Conservation (phyloP, 2,113 vertebrate genomes). For the Notarius quadriscutis region DNA sequence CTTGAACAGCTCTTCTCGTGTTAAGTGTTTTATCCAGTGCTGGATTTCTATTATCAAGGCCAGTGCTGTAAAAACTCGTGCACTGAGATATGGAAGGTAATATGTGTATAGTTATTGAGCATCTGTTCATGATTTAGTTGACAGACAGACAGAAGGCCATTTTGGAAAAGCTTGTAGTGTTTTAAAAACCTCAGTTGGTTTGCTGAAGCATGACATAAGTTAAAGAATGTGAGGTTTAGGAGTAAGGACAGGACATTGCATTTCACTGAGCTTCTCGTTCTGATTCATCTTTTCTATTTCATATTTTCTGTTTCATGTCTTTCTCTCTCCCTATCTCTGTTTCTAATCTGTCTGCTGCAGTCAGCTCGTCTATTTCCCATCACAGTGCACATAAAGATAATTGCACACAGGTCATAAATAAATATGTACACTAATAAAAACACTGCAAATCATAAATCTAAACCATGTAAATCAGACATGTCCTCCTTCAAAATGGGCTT, state of each 20-base stretch:
- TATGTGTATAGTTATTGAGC: background rate
- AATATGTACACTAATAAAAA: background rate
- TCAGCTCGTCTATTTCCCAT: background rate
- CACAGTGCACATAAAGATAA: background rate
- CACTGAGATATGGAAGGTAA: background rate
- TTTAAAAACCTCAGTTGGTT: background rate
- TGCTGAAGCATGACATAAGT: conserved; percentile 10
- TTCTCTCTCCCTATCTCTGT: background rate
- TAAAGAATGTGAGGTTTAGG: background rate
- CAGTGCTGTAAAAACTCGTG: background rate
- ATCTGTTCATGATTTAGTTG: background rate
- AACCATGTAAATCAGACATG: background rate
- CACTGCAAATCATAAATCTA: background rate
- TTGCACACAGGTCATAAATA: background rate
- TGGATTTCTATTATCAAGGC: background rate
- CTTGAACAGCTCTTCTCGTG: background rate
- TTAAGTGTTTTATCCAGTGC: background rate
- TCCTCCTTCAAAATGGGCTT: background rate
- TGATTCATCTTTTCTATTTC: conserved; percentile 9
- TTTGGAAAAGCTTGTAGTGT: background rate
- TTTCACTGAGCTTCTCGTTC: conserved; percentile 23
- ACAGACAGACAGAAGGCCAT: background rate
- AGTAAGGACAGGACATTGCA: conserved; percentile 17
- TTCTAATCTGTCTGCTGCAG: background rate
- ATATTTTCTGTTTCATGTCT: background rate